Evolutionary conservation across 2,888 invertebrate genomes (phyloP), one percentile per base, ranked within the genome.

Genomic region (Protophormia terraenovae): DNA sequence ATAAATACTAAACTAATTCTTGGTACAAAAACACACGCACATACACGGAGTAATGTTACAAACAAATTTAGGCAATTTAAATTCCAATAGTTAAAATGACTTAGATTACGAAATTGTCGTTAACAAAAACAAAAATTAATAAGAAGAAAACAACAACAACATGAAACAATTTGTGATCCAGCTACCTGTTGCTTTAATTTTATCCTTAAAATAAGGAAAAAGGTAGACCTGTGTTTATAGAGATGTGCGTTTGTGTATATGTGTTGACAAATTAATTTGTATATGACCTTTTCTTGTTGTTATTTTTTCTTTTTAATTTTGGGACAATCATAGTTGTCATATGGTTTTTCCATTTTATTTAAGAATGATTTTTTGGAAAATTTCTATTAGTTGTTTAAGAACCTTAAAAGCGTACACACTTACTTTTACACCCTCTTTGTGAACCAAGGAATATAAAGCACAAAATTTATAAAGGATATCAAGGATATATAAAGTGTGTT

Each of bases 161-260:
- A 6, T 10, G 8, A 32, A 41, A 35, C 12, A 38, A 50, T 27
- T 32, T 22, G 24, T 50, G 24, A 22, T 10, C 4, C 22, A 8
- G 41, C 73, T 80, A 80, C 80, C 80, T 80, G 73, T 80, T 73
- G 73, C 35, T 55, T 35, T 55, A 29, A 53, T 53, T n/a, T 38
- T 22, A 32, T 79, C 24, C n/a, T 12, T 53, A 10, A 35, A 32
- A 22, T 8, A 29, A 38, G 8, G 38, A 38, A 53, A 50, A 58
- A 10, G 50, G 60, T 45, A 16, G 38, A 38, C 47, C n/a, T 50
- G n/a, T 55, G 4, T 27, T 3, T 27, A n/a, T 27, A 12, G 14
- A 41, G 41, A 0, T 32, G 6, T 32, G 24, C 53, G 19, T 50
- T n/a, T 45, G 10, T 16, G 19, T 60, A 10, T 27, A 0, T 50